Evolutionary conservation across 1,140 invertebrate species (phyloP).

Genomic region (Schlechtendalia chinensis): DNA sequence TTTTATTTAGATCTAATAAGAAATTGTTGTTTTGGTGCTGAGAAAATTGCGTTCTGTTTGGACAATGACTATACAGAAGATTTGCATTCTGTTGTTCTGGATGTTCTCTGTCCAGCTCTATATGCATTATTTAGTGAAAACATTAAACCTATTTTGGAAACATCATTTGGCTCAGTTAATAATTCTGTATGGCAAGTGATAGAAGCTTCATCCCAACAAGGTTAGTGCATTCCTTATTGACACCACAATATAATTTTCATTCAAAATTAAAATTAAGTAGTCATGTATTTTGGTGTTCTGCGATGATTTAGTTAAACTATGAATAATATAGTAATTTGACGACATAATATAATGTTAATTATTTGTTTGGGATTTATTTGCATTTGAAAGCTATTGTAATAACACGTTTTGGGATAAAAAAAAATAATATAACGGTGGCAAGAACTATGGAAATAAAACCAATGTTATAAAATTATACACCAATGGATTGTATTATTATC

Average conservation of each 20-base stretch:
- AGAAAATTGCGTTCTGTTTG: constrained; percentile 38
- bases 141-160: constrained; percentile 74
- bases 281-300: neutral
- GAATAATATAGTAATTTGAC: neutral
- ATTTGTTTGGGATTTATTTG: no score
- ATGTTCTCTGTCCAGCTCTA: constrained; percentile 76
- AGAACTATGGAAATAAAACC: no score
- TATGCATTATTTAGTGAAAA: constrained; percentile 81
- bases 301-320: neutral
- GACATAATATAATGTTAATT: no score
- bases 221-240: constrained; percentile 55
- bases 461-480: no score
- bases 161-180: constrained; percentile 79
- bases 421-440: no score
- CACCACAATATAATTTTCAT: neutral
- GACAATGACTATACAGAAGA: constrained; percentile 43
- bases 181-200: constrained; percentile 88
- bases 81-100: constrained; percentile 61
- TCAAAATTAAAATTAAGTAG: neutral
- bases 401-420: no score
- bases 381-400: no score
- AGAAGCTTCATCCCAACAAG: constrained; percentile 83
- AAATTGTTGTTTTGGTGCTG: constrained; percentile 52
- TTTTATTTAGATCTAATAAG: constrained; percentile 30
- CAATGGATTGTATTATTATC: no score